A percentile compares a stretch with the other conserved stretches of the same genome.
phyloP scores from a whole-genome alignment of 2,797 vertebrate genomes.

The Melanotaenia trifasciata region DNA sequence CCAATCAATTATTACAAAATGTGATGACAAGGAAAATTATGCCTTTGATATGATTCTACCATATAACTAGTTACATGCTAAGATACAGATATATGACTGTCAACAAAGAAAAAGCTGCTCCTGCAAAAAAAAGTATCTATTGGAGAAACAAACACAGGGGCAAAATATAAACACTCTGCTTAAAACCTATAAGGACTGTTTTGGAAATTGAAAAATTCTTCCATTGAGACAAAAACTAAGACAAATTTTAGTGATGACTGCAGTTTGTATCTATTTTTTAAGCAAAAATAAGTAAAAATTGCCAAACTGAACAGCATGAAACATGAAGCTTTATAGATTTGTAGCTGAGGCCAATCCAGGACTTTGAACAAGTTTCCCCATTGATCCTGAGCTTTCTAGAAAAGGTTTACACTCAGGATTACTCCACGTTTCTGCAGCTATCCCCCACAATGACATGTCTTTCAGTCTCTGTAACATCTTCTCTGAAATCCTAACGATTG shows the following conservation, averaged over 20 bases:
- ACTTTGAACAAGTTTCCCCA: background rate
- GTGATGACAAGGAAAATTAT: conserved; percentile 25
- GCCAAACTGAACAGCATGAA: background rate
- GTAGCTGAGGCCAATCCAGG: background rate
- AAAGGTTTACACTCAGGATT: background rate
- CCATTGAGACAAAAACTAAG: background rate
- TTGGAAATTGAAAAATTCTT: background rate
- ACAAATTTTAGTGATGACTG: background rate
- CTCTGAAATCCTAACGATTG: background rate
- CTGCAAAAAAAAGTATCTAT: conserved; percentile 6
- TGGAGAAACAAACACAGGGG: background rate
- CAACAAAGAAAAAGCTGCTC: conserved; percentile 1
- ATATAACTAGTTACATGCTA: background rate
- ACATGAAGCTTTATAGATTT: background rate
- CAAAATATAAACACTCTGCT: background rate
- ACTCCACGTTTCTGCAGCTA: background rate
- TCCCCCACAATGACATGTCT: background rate
- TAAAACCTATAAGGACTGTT: background rate
- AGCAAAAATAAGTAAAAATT: background rate
- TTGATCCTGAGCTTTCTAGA: background rate
- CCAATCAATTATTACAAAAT: conserved; percentile 22
- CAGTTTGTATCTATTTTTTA: background rate
- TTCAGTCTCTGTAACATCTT: background rate
- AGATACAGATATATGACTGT: conserved; percentile 4
- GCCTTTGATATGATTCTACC: conserved; percentile 27